phyloP scores from a whole-genome alignment of 1,140 invertebrate species.

The Procambarus clarkii region DNA sequence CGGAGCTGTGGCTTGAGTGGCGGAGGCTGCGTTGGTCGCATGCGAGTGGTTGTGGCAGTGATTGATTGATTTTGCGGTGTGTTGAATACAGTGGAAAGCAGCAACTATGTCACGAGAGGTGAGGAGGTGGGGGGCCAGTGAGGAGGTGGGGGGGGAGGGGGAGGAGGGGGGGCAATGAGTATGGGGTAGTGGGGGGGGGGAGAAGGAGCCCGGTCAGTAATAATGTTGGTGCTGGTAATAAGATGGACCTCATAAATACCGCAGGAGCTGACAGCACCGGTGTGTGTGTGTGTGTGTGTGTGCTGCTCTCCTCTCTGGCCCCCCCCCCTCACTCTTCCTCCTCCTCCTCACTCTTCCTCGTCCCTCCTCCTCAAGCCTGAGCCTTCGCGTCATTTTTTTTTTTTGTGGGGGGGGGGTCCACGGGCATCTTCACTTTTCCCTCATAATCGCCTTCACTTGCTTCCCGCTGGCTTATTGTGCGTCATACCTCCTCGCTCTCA shows the following conservation, averaged over 20 bases:
- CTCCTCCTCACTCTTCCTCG: constrained; percentile 50
- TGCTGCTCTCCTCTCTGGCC: constrained; percentile 31
- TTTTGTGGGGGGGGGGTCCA: no score
- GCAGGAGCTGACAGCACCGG: constrained; percentile 64
- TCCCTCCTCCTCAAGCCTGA: constrained; percentile 6
- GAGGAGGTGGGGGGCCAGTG: not conserved
- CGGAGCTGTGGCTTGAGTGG: no score
- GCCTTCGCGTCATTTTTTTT: constrained; percentile 23
- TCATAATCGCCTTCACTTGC: constrained; percentile 47
- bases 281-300: not conserved
- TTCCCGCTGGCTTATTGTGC: constrained; percentile 2
- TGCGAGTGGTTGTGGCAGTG: no score
- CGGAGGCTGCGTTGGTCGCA: no score
- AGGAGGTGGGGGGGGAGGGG: not conserved
- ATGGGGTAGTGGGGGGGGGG: not conserved
- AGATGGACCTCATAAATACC: constrained; percentile 67
- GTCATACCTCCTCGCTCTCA: constrained; percentile 31
- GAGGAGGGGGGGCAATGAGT: not conserved
- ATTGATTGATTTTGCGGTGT: no score
- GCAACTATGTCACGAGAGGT: no score
- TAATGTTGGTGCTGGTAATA: constrained; percentile 60
- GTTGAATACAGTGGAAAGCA: no score
- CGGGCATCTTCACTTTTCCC: constrained; percentile 29
- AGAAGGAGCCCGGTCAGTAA: constrained; percentile 38
- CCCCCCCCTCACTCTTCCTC: constrained; percentile 47